Evolutionary conservation across 2,888 invertebrate genomes (phyloP).

Genomic region (Unio delphinus): DNA sequence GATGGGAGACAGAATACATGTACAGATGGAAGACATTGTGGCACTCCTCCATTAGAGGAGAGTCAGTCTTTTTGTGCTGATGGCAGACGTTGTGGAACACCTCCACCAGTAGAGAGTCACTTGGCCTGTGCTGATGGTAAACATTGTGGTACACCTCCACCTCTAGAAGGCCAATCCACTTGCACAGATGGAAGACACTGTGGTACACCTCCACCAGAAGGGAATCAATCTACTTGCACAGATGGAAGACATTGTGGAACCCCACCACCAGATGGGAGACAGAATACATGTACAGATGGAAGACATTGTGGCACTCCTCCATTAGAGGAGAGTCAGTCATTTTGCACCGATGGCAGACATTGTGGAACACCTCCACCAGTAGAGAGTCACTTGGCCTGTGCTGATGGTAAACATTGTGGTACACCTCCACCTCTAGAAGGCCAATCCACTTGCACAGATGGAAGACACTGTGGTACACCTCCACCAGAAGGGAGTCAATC

Average conservation of each 20-base stretch:
- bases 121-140: slow-evolving; percentile 17
- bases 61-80: slow-evolving; percentile 17
- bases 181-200: slow-evolving; percentile 36
- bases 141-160: slow-evolving; percentile 16
- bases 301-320: slow-evolving; percentile 18
- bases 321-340: slow-evolving; percentile 6
- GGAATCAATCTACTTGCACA: slow-evolving; percentile 12
- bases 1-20: slow-evolving; percentile 7
- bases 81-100: slow-evolving; percentile 37
- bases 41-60: slow-evolving; percentile 11
- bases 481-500: slow-evolving; percentile 8
- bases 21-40: slow-evolving; percentile 22
- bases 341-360: slow-evolving; percentile 36
- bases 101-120: slow-evolving; percentile 19
- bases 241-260: slow-evolving; percentile 39
- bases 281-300: slow-evolving; percentile 13
- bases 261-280: slow-evolving; percentile 23
- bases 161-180: slow-evolving; percentile 3
- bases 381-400: too few species aligned
- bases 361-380: slow-evolving; percentile 27
- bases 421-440: slow-evolving; percentile 6
- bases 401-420: slow-evolving; percentile 8
- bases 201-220: slow-evolving; percentile 18
- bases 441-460: slow-evolving; percentile 10
- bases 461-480: slow-evolving; percentile 25